Evolutionary conservation across 2,888 invertebrate species (phyloP).

Genomic region (Pardosa pseudoannulata): DNA sequence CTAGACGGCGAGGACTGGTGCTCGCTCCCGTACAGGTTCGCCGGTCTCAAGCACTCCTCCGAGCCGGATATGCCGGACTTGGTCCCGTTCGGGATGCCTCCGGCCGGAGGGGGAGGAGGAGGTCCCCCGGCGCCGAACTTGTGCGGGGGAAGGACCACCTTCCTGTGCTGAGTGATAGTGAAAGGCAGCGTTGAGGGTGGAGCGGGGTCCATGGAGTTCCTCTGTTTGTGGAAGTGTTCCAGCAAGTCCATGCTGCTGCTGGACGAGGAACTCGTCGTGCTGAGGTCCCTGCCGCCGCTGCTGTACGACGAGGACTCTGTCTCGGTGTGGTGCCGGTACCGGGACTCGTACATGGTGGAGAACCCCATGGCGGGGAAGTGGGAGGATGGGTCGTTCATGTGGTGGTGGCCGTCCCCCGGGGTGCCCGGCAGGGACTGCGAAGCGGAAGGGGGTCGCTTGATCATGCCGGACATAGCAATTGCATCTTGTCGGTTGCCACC

Average conservation of each 20-base stretch:
- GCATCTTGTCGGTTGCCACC: no score
- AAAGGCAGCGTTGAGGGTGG: constrained; percentile 48
- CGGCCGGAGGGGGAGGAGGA: background rate
- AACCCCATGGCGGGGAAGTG: constrained; percentile 52
- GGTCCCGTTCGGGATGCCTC: constrained; percentile 28
- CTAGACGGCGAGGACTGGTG: constrained; percentile 47
- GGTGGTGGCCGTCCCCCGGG: constrained; percentile 38
- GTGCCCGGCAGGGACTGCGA: constrained; percentile 64
- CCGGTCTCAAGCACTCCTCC: constrained; percentile 62
- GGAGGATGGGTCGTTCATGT: no score
- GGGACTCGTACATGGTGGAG: constrained; percentile 37
- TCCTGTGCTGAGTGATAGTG: constrained; percentile 65
- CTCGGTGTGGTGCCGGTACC: constrained; percentile 28
- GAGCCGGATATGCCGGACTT: constrained; percentile 56
- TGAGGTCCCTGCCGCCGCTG: constrained; percentile 36
- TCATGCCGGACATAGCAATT: background rate
- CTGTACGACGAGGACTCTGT: constrained; percentile 47
- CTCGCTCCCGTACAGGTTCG: constrained; percentile 47
- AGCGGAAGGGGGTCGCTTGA: background rate
- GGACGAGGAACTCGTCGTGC: constrained; percentile 24
- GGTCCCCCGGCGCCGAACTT: constrained; percentile 44
- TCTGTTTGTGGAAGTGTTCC: constrained; percentile 11
- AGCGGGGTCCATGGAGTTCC: constrained; percentile 44
- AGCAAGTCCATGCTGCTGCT: constrained; percentile 37
- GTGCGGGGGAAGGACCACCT: constrained; percentile 72